Conservation (phyloP, 2,888 invertebrate genomes). For the Dolichomitus sp. region DNA sequence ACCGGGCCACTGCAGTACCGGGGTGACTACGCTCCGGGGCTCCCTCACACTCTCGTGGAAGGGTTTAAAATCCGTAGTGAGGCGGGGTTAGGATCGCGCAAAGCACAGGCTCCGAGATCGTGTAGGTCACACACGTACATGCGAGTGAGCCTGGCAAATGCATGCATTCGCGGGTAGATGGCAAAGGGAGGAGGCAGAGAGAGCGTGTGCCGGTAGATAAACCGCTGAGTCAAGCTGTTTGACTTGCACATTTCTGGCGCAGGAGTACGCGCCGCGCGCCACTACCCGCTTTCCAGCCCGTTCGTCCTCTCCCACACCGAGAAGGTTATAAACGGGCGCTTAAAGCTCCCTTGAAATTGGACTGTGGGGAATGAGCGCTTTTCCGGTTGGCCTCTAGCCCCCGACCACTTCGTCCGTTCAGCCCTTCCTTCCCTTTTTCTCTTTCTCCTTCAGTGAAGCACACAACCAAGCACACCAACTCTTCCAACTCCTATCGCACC, state of each 20-base stretch:
- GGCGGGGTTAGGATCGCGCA: conserved; percentile 66
- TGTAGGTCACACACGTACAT: conserved; percentile 71
- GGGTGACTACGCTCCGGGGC: conserved; percentile 55
- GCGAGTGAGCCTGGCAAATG: conserved; percentile 72
- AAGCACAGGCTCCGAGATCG: conserved; percentile 53
- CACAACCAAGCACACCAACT: conserved; percentile 49
- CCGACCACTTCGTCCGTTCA: conserved; percentile 62
- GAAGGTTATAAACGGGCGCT: conserved; percentile 81
- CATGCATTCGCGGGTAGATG: conserved; percentile 70
- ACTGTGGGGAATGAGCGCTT: conserved; percentile 79
- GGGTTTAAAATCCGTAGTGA: conserved; percentile 57
- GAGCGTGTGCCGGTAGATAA: conserved; percentile 78
- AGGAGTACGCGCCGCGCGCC: conserved; percentile 76
- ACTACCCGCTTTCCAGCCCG: conserved; percentile 39
- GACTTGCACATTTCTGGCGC: conserved; percentile 84
- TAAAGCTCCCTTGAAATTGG: conserved; percentile 82
- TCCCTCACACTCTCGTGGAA: conserved; percentile 42
- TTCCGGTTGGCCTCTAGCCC: conserved; percentile 68
- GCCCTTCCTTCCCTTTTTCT: conserved; percentile 29
- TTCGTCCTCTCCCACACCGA: conserved; percentile 64
- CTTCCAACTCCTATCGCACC: conserved; percentile 56
- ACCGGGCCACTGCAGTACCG: conserved; percentile 26
- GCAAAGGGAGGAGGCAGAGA: conserved; percentile 51
- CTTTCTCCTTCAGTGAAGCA: conserved; percentile 25
- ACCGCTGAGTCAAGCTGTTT: conserved; percentile 84